A percentile compares a stretch with the other conserved stretches of the same genome.
These are phyloP conservation scores for Zygogramma bicolorata DNA, from an alignment of 2,888 invertebrate genomes.

Conservation along the genomic window DNA sequence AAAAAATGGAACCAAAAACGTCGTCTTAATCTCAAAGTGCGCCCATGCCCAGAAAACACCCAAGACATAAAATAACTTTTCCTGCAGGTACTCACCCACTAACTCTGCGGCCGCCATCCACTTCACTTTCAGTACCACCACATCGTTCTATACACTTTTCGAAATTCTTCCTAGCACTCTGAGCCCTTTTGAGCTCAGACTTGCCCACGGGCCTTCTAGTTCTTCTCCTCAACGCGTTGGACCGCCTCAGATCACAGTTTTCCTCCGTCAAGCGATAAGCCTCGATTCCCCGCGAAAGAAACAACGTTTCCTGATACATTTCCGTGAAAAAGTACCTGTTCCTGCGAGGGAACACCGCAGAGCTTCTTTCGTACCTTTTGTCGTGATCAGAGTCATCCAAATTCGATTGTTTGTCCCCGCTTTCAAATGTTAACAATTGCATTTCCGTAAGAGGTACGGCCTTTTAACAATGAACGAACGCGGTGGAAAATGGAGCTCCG, in stretches of 20 bases:
- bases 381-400: background rate
- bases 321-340: background rate
- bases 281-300: constrained; percentile 37
- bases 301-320: constrained; percentile 37
- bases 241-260: constrained; percentile 41
- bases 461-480: constrained; percentile 40
- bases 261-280: constrained; percentile 30
- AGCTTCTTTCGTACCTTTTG: background rate
- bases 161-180: constrained; percentile 36
- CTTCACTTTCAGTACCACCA: constrained; percentile 29
- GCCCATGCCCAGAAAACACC: too few species aligned
- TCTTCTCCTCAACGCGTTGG: constrained; percentile 46
- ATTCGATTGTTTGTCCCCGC: constrained; percentile 1
- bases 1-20: too few species aligned
- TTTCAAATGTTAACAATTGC: constrained; percentile 28
- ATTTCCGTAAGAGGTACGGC: constrained; percentile 39
- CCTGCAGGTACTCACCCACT: constrained; percentile 10
- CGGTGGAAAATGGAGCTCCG: constrained; percentile 37
- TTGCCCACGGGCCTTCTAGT: constrained; percentile 31
- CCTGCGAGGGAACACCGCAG: background rate
- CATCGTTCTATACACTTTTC: constrained; percentile 41
- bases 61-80: constrained; percentile 16
- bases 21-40: background rate
- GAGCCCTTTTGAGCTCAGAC: constrained; percentile 34
- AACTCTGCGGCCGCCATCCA: constrained; percentile 15